Conservation (phyloP, 2,113 vertebrate genomes). For the Oncorhynchus keta region DNA sequence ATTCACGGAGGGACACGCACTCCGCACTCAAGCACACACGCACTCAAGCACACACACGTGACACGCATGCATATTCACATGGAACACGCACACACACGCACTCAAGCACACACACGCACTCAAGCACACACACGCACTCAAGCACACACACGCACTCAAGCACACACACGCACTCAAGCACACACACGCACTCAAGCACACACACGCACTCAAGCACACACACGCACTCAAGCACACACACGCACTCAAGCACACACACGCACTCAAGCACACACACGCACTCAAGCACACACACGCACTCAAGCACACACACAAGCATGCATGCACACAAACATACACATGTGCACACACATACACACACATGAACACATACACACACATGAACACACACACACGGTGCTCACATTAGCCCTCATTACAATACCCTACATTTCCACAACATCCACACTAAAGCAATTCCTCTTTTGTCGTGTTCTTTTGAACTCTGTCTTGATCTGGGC, state of each 20-base stretch:
- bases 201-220: no score
- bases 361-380: conserved; percentile 6
- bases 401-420: conserved; percentile 61
- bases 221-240: no score
- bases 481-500: conserved; percentile 4
- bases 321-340: background rate
- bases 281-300: conserved; percentile 48
- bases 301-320: background rate
- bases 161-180: no score
- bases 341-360: background rate
- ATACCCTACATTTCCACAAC: conserved; percentile 55
- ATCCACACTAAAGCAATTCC: conserved; percentile 20
- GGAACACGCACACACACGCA: background rate
- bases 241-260: no score
- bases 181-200: no score
- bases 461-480: no score
- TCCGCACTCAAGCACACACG: background rate
- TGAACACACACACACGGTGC: background rate
- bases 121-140: background rate
- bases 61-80: conserved; percentile 65
- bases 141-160: background rate
- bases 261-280: no score
- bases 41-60: background rate
- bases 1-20: conserved; percentile 14
- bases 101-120: background rate